Evolutionary conservation across 2,888 invertebrate genomes (phyloP).

Genomic region (Zelleria hepariella): DNA sequence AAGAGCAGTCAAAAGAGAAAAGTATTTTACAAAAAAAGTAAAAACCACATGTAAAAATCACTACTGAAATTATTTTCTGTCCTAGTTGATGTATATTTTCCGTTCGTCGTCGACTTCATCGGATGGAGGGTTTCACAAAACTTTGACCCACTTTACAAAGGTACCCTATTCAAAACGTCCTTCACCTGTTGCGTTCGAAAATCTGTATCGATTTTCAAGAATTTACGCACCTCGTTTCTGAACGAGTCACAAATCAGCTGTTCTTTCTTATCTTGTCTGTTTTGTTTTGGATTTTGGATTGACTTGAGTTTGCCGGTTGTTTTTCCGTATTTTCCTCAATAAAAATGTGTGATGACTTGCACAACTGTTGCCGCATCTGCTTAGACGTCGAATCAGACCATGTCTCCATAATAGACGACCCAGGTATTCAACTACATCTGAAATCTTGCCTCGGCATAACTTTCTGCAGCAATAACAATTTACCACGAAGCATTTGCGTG

Average conservation of each 20-base stretch:
- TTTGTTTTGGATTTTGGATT: background rate
- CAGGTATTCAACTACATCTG: conserved; percentile 46
- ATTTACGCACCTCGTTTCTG: background rate
- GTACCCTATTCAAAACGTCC: no score
- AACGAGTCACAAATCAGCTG: background rate
- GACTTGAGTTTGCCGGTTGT: background rate
- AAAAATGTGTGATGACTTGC: conserved; percentile 42
- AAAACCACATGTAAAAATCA: no score
- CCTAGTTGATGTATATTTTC: no score
- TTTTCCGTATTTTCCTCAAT: background rate
- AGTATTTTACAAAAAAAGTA: no score
- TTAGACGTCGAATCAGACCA: conserved; percentile 47
- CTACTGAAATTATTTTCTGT: no score
- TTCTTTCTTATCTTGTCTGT: background rate
- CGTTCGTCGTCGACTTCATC: no score
- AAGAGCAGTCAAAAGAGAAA: no score
- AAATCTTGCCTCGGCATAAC: conserved; percentile 51
- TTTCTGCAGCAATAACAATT: conserved; percentile 37
- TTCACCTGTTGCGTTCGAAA: no score
- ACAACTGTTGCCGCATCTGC: conserved; percentile 57
- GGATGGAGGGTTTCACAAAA: no score
- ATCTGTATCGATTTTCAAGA: no score
- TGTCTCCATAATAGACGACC: conserved; percentile 48
- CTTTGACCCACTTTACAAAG: no score
- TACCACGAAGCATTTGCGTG: conserved; percentile 51